Evolutionary conservation across 2,888 invertebrate species (phyloP).

Genomic region (Campoplex capitator): DNA sequence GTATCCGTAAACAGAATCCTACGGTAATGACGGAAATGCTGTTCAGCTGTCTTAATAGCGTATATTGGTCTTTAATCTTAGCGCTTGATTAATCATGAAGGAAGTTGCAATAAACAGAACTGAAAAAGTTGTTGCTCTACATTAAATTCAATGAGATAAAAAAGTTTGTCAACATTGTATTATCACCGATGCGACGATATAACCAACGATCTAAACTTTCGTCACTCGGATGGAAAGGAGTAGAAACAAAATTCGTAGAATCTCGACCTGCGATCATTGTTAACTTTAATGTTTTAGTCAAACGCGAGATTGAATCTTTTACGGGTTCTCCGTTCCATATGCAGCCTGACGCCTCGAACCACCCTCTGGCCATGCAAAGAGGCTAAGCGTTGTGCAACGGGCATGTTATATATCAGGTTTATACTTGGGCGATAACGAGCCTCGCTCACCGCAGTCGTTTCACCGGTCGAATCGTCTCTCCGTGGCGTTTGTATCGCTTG

Average conservation of each 20-base stretch:
- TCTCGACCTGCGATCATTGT: conserved; percentile 23
- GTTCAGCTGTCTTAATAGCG: too few species aligned
- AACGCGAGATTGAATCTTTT: conserved; percentile 48
- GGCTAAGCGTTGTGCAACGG: background rate
- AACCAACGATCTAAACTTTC: background rate
- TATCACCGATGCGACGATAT: background rate
- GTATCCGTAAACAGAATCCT: background rate
- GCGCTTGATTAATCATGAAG: background rate
- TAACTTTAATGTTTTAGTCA: conserved; percentile 29
- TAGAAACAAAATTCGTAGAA: conserved; percentile 1
- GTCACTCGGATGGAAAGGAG: background rate
- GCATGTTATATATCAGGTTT: conserved; percentile 28
- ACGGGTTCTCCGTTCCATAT: conserved; percentile 23
- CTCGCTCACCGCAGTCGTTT: conserved; percentile 51
- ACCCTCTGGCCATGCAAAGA: background rate
- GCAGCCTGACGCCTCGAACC: background rate
- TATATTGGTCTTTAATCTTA: background rate
- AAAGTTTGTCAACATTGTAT: background rate
- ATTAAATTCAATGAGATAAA: background rate
- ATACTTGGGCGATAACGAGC: conserved; percentile 51
- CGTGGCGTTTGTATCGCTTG: conserved; percentile 17
- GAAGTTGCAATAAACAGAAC: background rate
- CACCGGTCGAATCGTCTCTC: conserved; percentile 24
- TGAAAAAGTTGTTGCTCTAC: background rate
- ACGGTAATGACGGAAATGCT: background rate